Evolutionary conservation across 2,797 vertebrate genomes (phyloP), one percentile per base, ranked within the genome.

Genomic region (Sternarchorhynchus goeldii): DNA sequence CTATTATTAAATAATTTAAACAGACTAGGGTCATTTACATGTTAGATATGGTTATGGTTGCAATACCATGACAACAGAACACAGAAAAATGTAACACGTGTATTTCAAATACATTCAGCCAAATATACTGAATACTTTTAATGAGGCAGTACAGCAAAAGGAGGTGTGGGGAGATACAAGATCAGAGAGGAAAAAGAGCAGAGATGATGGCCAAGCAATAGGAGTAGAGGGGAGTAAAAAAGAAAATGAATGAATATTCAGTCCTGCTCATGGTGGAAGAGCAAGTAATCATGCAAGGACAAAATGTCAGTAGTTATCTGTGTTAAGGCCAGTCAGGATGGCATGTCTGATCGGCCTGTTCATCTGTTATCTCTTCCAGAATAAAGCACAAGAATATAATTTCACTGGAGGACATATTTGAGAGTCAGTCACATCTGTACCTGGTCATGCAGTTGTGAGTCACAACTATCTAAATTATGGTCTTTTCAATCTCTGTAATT

Each of bases 361-460:
- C 66, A 0, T 84, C 63, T 79, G 55, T 68, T 73, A 41, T 86
- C 29, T 65, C 53, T 85, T 89, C 31, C 87, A 98, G 97, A 93
- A 97, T 99, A 91, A 95, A 99, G 86, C 97, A 99, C 78, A 91
- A 96, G 79, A 99, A 99, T 86, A 99, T 99, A 0, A 96, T 99
- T 81, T 94, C 96, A 1, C 90, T 99, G 93, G 96, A 99, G 86
- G 97, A 99, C 88, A 98, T 98, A 90, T 99, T 97, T 4, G 97
- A 99, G 90, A 98, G 95, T 59, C 88, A 94, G 77, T 95, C 95
- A 68, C 97, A 99, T 85, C 94, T 99, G 75, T 99, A 99, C 89
- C 95, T 99, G 76, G 94, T 98, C 90, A 99, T 99, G 97, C 96
- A 99, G 89, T 93, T 99, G 97, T 99, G 88, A 97, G 97, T 95